Evolutionary conservation across 30 jellyfish, hydroid and myxozoan genomes (phyloP).

Genomic region (Nemopilema nomurai): DNA sequence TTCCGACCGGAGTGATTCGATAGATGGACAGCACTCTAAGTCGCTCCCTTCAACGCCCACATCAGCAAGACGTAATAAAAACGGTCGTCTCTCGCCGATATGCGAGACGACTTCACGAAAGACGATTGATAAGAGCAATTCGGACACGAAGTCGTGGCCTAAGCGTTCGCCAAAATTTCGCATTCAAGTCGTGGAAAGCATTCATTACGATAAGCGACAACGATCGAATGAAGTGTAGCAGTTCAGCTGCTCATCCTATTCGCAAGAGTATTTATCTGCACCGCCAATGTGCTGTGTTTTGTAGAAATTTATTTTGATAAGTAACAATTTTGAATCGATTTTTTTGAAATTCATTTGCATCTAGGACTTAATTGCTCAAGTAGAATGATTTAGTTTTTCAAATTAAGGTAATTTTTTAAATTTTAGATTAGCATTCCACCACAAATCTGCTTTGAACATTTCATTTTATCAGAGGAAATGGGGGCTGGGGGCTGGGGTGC

Average conservation of each 20-base stretch:
- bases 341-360: neutral
- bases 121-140: constrained; percentile 1
- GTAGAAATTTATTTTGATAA: neutral
- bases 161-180: constrained; percentile 61
- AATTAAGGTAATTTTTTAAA: too few species aligned
- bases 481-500: too few species aligned
- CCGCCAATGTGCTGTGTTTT: neutral
- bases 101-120: constrained; percentile 33
- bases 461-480: too few species aligned
- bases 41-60: constrained; percentile 61
- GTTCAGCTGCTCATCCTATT: neutral
- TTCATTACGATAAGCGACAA: constrained; percentile 45
- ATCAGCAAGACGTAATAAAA: constrained; percentile 17
- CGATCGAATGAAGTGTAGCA: constrained; percentile 41
- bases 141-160: constrained; percentile 27
- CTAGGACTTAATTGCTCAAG: neutral
- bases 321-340: neutral
- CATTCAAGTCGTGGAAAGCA: constrained; percentile 70
- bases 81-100: constrained; percentile 65
- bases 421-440: too few species aligned
- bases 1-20: constrained; percentile 63
- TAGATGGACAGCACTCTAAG: constrained; percentile 39
- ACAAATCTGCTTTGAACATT: too few species aligned
- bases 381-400: too few species aligned
- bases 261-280: neutral